Evolutionary conservation across 2,888 invertebrate species (phyloP).

Genomic region (Stictocephala bisonia): DNA sequence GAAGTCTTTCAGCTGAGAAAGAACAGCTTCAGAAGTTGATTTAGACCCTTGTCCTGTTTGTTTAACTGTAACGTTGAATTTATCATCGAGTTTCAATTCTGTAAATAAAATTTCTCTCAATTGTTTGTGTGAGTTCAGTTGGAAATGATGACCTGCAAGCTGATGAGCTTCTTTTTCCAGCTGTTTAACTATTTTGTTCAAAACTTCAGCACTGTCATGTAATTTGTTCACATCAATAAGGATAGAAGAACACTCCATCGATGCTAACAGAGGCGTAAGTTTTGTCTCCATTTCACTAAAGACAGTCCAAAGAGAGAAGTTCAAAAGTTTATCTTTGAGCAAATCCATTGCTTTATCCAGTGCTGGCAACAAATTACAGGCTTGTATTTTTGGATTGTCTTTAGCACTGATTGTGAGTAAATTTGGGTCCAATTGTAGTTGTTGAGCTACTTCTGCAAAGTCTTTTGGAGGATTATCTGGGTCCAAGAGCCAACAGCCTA

Average conservation of each 20-base stretch:
- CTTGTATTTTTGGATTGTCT: conserved; percentile 26
- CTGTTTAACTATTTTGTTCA: conserved; percentile 62
- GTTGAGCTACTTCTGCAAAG: conserved; percentile 61
- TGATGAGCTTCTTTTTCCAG: conserved; percentile 65
- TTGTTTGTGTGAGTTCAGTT: conserved; percentile 66
- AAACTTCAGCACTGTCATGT: conserved; percentile 63
- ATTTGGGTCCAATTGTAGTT: conserved; percentile 58
- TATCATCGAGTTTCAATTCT: conserved; percentile 65
- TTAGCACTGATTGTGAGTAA: conserved; percentile 63
- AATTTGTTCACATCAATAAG: conserved; percentile 64
- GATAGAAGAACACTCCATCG: conserved; percentile 66
- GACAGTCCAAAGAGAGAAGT: conserved; percentile 64
- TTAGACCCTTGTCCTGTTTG: conserved; percentile 38
- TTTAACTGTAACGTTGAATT: conserved; percentile 49
- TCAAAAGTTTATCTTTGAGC: conserved; percentile 58
- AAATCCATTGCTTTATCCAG: conserved; percentile 43
- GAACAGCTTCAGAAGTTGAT: conserved; percentile 42
- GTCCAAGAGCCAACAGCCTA: conserved; percentile 66
- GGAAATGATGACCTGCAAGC: conserved; percentile 65
- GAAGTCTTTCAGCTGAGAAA: conserved; percentile 53
- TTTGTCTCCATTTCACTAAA: conserved; percentile 67
- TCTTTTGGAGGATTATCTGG: conserved; percentile 66
- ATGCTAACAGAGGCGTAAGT: conserved; percentile 65
- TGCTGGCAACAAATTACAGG: conserved; percentile 43
- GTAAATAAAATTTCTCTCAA: conserved; percentile 66